Base-by-base conservation (phyloP, 2,113 vertebrate genomes). In the Sterrhoptilus dennistouni region DNA sequence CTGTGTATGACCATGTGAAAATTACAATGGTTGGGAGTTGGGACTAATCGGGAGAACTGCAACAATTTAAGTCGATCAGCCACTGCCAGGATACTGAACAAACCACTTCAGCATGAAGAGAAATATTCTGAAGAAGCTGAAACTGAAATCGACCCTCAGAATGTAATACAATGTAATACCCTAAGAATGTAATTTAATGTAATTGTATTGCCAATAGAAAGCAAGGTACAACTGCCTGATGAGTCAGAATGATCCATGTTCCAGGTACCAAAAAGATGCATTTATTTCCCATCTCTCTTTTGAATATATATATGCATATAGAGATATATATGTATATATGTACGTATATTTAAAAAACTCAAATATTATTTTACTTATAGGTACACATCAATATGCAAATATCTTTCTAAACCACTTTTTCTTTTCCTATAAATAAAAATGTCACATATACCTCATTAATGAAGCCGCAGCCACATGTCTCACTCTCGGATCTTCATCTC, bases 401-500 rank as follows among this genome's bases (percentile, higher is more conserved):
- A 33, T 8, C 38, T 61, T 85, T 38, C 54, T 72, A 29, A 60
- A 31, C 8, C 14, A 21, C 60, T 21, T 27, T 74, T n/a, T 72
- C 28, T 54, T 50, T 19, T 38, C 35, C 6, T 28, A 33, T 4
- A 61, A 53, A 38, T 38, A 36, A 93, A 33, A 42, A 28, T 28
- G 13, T 6, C 35, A 24, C 29, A 78, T 13, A 25, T 97, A 99
- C 99, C 99, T 99, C 94, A 97, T 94, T 61, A 99, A 95, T 1
- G 98, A 97, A 15, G 98, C 97, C 2, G 99, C 98, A 6, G 99
- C 99, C 11, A 99, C 97, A 0, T 99, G 99, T 23, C 99, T 98
- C 36, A 99, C 99, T 88, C 99, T 96, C 18, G 99, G 99, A 95
- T 99, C 99, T 42, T 99, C 99, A 44, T 99, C 99, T 77, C 99